Conservation (phyloP, 2,888 invertebrate genomes). For the Thysanoteuthis rhombus region DNA sequence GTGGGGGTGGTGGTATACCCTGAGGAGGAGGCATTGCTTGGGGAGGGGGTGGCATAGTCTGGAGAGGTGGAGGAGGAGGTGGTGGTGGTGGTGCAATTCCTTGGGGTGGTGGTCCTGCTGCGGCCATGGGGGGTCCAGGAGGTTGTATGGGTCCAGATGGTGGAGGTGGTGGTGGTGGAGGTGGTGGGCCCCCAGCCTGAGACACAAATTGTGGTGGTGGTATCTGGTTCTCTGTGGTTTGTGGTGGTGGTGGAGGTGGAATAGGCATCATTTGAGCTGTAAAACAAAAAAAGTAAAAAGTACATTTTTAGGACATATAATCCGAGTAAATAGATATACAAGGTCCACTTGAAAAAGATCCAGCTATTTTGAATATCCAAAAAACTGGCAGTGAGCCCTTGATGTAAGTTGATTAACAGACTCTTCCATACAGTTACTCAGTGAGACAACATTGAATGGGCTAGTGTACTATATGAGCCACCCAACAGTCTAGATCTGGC, state of each 20-base stretch:
- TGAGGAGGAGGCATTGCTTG: constrained; percentile 32
- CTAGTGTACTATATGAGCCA: too few species aligned
- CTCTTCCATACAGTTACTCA: too few species aligned
- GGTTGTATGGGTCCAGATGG: constrained; percentile 37
- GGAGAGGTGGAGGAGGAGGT: constrained; percentile 31
- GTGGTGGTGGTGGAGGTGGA: constrained; percentile 35
- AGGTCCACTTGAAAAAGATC: too few species aligned
- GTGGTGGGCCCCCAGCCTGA: constrained; percentile 33
- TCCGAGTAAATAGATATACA: too few species aligned
- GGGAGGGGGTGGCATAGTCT: not conserved
- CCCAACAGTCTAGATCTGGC: too few species aligned
- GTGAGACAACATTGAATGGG: too few species aligned
- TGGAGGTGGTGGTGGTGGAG: constrained; percentile 35
- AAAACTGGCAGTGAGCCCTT: too few species aligned
- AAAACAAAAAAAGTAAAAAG: not conserved
- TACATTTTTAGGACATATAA: too few species aligned
- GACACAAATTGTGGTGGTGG: constrained; percentile 33
- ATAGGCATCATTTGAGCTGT: constrained; percentile 32
- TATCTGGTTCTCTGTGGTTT: constrained; percentile 23
- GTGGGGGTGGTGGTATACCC: constrained; percentile 30
- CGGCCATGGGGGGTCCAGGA: constrained; percentile 36
- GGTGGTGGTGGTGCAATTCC: constrained; percentile 32
- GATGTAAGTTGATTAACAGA: too few species aligned
- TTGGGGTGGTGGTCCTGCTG: constrained; percentile 36
- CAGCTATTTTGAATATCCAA: too few species aligned